phyloP scores from a whole-genome alignment of 2,888 invertebrate species.

The Nebria salina region DNA sequence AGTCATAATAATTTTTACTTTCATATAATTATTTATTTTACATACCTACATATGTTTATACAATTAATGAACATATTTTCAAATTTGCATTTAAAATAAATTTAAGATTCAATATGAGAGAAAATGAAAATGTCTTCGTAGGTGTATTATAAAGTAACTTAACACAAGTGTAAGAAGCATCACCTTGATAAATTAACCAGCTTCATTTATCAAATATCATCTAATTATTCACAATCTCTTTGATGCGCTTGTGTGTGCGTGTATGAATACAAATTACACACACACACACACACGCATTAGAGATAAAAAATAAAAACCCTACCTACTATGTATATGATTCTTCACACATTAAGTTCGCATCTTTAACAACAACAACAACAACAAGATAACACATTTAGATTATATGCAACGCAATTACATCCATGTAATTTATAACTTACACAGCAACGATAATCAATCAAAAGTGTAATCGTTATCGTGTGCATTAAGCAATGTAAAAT shows the following conservation, averaged over 20 bases:
- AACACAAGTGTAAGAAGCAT: not conserved
- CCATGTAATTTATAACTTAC: constrained; percentile 15
- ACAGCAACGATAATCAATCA: constrained; percentile 14
- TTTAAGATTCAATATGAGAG: too few species aligned
- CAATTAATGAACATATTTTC: too few species aligned
- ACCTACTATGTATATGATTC: not conserved
- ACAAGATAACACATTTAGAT: not conserved
- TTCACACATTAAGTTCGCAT: not conserved
- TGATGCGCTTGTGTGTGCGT: not conserved
- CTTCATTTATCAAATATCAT: constrained; percentile 1
- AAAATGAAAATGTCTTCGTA: too few species aligned
- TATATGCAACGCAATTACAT: constrained; percentile 10
- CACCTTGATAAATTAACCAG: not conserved
- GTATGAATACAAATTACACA: not conserved
- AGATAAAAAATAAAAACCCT: too few species aligned
- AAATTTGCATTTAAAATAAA: too few species aligned
- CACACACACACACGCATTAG: not conserved
- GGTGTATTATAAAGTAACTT: not conserved
- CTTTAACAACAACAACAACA: not conserved
- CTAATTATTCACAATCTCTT: constrained; percentile 9
- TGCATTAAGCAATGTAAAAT: not conserved
- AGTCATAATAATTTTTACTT: not conserved
- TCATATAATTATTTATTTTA: not conserved
- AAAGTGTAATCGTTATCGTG: not conserved
- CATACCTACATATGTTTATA: too few species aligned